A percentile compares a stretch with the other conserved stretches of the same genome.
Conservation (phyloP, 2,797 vertebrate genomes). For the Enteromius argenteus region DNA sequence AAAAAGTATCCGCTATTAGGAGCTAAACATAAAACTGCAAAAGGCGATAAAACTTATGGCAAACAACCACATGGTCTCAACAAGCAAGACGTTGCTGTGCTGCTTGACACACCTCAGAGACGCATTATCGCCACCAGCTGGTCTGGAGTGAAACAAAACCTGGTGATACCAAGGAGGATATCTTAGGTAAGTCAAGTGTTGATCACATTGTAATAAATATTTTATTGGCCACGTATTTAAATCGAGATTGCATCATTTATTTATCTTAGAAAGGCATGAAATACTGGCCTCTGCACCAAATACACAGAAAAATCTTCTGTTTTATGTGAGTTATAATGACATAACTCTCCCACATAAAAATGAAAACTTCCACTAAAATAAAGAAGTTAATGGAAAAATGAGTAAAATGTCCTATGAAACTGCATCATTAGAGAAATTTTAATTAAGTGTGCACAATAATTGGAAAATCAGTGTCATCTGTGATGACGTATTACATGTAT, state of each 20-base stretch:
- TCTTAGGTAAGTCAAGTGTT: not conserved
- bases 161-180: not conserved
- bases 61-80: not conserved
- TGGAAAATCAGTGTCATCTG: not conserved
- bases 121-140: conserved; percentile 12
- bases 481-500: no score
- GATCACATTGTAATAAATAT: not conserved
- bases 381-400: not conserved
- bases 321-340: not conserved
- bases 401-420: not conserved
- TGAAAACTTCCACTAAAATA: not conserved
- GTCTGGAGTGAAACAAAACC: conserved; percentile 4
- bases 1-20: not conserved
- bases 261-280: not conserved
- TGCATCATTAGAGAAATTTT: not conserved
- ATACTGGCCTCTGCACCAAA: not conserved
- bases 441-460: not conserved
- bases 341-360: not conserved
- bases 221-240: not conserved
- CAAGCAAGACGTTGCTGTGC: not conserved
- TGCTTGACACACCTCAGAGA: not conserved
- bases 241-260: not conserved
- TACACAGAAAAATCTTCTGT: not conserved
- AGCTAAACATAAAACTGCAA: not conserved
- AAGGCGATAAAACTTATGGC: not conserved